These are phyloP conservation scores for Trachelus troglodyta DNA, from an alignment of 2,888 invertebrate species.

Conservation along the genomic window DNA sequence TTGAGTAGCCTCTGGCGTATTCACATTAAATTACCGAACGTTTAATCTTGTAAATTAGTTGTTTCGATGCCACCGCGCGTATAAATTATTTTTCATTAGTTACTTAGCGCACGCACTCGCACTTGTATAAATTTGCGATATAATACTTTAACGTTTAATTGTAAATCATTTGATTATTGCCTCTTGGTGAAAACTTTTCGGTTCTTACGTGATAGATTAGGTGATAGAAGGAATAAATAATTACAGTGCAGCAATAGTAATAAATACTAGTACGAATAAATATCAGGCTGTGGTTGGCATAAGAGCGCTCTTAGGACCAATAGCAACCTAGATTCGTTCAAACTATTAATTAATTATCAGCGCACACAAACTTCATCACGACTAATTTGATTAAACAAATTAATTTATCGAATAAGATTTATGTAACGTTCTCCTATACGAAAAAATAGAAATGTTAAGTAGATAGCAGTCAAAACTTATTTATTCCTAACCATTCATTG, in stretches of 20 bases:
- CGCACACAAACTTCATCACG: not conserved
- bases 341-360: not conserved
- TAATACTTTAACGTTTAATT: not conserved
- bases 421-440: not conserved
- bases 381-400: not conserved
- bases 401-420: not conserved
- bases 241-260: not conserved
- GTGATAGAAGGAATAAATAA: not conserved
- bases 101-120: too few relatives aligned
- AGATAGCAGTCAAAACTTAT: not conserved
- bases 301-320: not conserved
- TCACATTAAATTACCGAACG: not conserved
- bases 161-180: not conserved
- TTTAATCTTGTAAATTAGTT: not conserved
- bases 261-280: not conserved
- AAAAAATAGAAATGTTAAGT: not conserved
- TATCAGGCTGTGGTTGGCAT: not conserved
- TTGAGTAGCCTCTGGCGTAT: not conserved
- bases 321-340: not conserved
- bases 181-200: not conserved
- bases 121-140: not conserved
- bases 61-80: not conserved
- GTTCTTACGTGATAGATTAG: not conserved
- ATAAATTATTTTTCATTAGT: too few relatives aligned
- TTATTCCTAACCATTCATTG: not conserved